Evolutionary conservation across 2,113 vertebrate genomes (phyloP), one percentile per base, ranked within the genome.

Genomic region (Neopipo cinnamomea): DNA sequence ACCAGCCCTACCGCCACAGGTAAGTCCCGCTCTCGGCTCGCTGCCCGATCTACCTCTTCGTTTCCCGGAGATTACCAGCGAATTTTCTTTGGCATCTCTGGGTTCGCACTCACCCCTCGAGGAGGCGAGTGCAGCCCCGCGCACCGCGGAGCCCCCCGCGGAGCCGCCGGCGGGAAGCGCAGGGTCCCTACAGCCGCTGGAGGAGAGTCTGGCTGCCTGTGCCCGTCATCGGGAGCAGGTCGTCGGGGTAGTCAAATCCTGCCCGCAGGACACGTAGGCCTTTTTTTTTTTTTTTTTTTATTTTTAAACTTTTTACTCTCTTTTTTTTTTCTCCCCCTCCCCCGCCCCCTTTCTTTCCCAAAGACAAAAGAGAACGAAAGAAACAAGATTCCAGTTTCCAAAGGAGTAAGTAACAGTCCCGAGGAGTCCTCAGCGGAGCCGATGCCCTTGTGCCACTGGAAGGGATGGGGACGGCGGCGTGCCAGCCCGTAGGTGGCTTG

Each of bases 221-320:
- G 72, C 33, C 46, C 1, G 30, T 86, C 84, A 76, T 33, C 12
- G 31, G 30, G 28, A 88, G 8, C 14, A 3, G 46, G 41, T 55
- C 65, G 88, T 31, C 6, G n/a, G 31, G 61, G 53, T n/a, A 80
- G 30, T n/a, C 4, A 71, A 71, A 65, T 76, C 66, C 87, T 62
- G 28, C 68, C 49, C 13, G 17, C 80, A 46, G 56, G 25, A 77
- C 35, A 39, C 3, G 15, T 8, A n/a, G 49, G 33, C 3, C 19
- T 56, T 53, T 61, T 41, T 23, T 23, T 12, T 30, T 7, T 5
- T 8, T 21, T 21, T 6, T 35, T 39, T 25, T 21, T 5, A 35
- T 24, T 33, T 35, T 44, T 18, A 2, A n/a, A 2, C 5, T 27
- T 58, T 35, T 39, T 2, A 6, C 0, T 22, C 2, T 6, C 0